phyloP scores from a whole-genome alignment of 2,888 invertebrate genomes.

The Plebejus anna region DNA sequence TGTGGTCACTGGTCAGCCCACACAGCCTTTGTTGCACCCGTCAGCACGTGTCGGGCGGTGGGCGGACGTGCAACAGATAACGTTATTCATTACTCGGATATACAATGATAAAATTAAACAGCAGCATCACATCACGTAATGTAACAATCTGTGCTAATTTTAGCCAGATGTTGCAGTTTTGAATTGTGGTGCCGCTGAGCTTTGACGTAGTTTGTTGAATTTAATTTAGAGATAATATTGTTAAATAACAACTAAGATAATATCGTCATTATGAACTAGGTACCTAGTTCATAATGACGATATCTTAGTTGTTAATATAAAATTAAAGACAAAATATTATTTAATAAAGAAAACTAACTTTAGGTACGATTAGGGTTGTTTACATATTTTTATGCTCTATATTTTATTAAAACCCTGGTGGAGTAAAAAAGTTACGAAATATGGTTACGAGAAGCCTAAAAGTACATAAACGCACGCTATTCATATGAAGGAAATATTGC shows the following conservation, averaged over 20 bases:
- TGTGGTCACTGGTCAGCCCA: background rate
- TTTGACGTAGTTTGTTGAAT: background rate
- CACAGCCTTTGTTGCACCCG: background rate
- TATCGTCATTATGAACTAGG: no score
- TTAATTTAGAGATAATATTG: background rate
- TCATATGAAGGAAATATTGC: constrained; percentile 28
- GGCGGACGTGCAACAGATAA: constrained; percentile 8
- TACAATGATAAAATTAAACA: constrained; percentile 12
- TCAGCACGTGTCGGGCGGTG: background rate
- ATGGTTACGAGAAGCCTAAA: constrained; percentile 3
- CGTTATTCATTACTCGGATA: background rate
- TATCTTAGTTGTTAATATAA: no score
- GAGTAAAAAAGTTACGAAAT: background rate
- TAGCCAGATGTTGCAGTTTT: background rate
- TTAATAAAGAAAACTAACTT: no score
- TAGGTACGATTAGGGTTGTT: no score
- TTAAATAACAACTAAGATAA: no score
- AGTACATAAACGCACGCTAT: background rate
- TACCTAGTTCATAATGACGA: no score
- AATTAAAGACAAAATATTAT: no score
- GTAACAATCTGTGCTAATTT: background rate
- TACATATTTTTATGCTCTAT: background rate
- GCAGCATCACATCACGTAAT: background rate
- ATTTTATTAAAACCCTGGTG: background rate
- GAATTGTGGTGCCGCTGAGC: background rate